phyloP scores from a whole-genome alignment of 2,888 invertebrate species.

The Polia nebulosa region DNA sequence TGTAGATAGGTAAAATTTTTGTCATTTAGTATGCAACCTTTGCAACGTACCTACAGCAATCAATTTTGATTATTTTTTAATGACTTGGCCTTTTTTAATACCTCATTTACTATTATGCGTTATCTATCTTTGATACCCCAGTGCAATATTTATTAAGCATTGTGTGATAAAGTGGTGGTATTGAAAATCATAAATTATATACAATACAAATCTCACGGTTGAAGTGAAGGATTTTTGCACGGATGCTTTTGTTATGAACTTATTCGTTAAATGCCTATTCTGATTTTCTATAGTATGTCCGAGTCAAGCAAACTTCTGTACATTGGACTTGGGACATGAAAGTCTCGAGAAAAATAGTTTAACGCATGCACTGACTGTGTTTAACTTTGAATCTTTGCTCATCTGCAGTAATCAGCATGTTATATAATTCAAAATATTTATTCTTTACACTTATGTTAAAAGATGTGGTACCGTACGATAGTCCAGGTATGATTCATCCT shows the following conservation, averaged over 20 bases:
- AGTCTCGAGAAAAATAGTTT: no score
- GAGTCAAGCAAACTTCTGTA: no score
- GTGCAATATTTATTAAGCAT: not conserved
- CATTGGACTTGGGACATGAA: no score
- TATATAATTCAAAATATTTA: no score
- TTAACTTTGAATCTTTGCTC: no score
- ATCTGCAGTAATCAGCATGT: no score
- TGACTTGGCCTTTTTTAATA: not conserved
- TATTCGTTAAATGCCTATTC: no score
- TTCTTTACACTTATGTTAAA: no score
- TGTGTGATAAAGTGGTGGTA: not conserved
- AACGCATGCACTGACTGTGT: no score
- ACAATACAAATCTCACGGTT: not conserved
- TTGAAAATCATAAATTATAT: conserved; percentile 12
- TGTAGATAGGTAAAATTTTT: not conserved
- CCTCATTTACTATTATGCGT: not conserved
- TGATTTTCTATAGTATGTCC: no score
- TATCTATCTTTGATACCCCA: not conserved
- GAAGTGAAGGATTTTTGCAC: not conserved
- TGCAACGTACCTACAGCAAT: not conserved
- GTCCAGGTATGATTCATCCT: not conserved
- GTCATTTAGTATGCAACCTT: not conserved
- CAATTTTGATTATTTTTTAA: conserved; percentile 17
- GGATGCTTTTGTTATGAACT: no score
- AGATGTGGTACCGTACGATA: not conserved